Evolutionary conservation across 1,140 invertebrate genomes (phyloP).

Genomic region (Coboldia fuscipes): DNA sequence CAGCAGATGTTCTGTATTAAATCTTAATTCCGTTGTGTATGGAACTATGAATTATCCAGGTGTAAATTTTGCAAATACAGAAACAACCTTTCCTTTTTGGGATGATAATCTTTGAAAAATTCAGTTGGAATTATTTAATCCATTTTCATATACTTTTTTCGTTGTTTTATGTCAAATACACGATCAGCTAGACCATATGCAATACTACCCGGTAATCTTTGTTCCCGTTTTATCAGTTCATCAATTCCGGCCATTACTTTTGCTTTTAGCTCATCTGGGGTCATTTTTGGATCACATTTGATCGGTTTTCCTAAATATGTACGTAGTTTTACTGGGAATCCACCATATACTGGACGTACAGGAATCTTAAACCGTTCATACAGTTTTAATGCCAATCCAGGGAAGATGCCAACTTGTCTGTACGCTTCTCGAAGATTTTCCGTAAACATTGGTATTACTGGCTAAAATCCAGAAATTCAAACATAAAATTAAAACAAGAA

Average conservation of each 20-base stretch:
- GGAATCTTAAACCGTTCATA: constrained; percentile 73
- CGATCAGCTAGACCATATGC: constrained; percentile 54
- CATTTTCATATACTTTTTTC: too few relatives aligned
- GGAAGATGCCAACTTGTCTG: constrained; percentile 52
- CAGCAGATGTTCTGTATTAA: too few relatives aligned
- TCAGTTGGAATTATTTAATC: too few relatives aligned
- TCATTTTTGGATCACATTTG: constrained; percentile 40
- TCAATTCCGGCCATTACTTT: constrained; percentile 72
- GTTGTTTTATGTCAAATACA: too few relatives aligned
- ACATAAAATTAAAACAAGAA: too few relatives aligned
- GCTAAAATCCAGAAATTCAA: too few relatives aligned
- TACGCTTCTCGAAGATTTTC: constrained; percentile 92
- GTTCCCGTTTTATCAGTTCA: constrained; percentile 55
- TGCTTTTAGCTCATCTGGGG: constrained; percentile 50
- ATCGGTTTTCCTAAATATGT: constrained; percentile 79
- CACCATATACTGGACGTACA: constrained; percentile 86
- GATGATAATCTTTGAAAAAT: too few relatives aligned
- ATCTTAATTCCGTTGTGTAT: too few relatives aligned
- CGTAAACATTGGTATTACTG: constrained; percentile 90
- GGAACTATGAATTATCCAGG: too few relatives aligned
- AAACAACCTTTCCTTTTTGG: too few relatives aligned
- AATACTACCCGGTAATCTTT: constrained; percentile 72
- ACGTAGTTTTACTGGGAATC: constrained; percentile 90
- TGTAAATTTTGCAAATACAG: too few relatives aligned
- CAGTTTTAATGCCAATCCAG: constrained; percentile 45